A percentile compares a stretch with the other conserved stretches of the same genome.
Conservation (phyloP, 1,140 invertebrate genomes). For the Chelonus insularis region DNA sequence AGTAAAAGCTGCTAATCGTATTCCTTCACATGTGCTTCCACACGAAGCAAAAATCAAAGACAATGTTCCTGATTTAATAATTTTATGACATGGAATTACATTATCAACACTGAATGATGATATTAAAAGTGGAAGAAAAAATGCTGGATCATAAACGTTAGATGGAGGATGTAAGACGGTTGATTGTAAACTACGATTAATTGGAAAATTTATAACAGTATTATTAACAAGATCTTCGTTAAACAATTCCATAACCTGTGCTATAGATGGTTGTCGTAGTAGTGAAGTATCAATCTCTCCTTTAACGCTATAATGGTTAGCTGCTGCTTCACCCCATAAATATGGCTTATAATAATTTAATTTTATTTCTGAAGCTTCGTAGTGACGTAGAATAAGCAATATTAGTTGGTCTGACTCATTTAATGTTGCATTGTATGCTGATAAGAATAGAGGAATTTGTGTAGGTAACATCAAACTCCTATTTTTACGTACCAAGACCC, state of each 20-base stretch:
- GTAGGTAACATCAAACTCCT: constrained; percentile 64
- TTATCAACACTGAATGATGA: constrained; percentile 68
- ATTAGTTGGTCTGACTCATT: constrained; percentile 67
- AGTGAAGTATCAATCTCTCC: constrained; percentile 64
- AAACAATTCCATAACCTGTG: constrained; percentile 73
- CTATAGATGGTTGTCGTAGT: constrained; percentile 70
- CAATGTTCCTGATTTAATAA: constrained; percentile 67
- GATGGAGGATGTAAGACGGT: background rate
- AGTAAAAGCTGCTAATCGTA: constrained; percentile 68
- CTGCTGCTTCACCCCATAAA: constrained; percentile 76
- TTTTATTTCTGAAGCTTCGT: constrained; percentile 65
- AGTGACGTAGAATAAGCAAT: constrained; percentile 65
- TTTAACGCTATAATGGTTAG: constrained; percentile 73
- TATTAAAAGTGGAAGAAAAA: constrained; percentile 71
- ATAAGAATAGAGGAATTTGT: constrained; percentile 72
- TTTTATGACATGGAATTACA: constrained; percentile 67
- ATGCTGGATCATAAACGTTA: constrained; percentile 71
- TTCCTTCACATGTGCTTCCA: constrained; percentile 62
- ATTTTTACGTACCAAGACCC: constrained; percentile 64
- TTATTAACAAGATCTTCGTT: constrained; percentile 65
- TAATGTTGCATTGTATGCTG: constrained; percentile 71
- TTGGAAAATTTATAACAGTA: constrained; percentile 73
- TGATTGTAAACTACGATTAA: constrained; percentile 41
- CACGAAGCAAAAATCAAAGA: constrained; percentile 68
- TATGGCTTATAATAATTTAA: constrained; percentile 74